These are phyloP conservation scores for Maconellicoccus hirsutus DNA, from an alignment of 1,140 invertebrate genomes.

Conservation along the genomic window DNA sequence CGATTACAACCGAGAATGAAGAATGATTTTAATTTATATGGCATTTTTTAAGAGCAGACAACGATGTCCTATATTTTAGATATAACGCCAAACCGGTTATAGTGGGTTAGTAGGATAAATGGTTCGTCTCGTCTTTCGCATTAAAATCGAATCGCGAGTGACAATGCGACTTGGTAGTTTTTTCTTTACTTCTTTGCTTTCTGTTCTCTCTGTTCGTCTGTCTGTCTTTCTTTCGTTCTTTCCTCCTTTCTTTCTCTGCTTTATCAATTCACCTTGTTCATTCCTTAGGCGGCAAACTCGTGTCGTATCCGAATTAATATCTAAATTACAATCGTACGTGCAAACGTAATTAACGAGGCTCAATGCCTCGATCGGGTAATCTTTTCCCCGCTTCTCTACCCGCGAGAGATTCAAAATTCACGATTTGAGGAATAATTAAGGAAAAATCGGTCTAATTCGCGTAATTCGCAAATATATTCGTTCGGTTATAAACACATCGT, in stretches of 20 bases:
- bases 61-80: constrained; percentile 18
- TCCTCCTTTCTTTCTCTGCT: neutral
- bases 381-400: too few species aligned
- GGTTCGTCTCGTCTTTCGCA: constrained; percentile 20
- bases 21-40: constrained; percentile 17
- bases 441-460: too few species aligned
- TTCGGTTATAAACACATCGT: too few species aligned
- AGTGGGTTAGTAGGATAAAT: constrained; percentile 20
- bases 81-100: constrained; percentile 12
- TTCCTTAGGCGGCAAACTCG: too few species aligned
- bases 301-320: neutral
- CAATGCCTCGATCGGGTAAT: too few species aligned
- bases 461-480: too few species aligned
- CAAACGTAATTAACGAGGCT: too few species aligned
- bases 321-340: neutral
- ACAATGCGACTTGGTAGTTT: neutral
- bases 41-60: constrained; percentile 17
- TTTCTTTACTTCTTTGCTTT: constrained; percentile 10
- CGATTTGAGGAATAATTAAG: too few species aligned
- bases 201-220: neutral
- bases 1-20: neutral
- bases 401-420: too few species aligned
- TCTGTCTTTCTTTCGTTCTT: neutral
- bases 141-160: constrained; percentile 18
- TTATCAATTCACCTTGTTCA: too few species aligned